phyloP scores from a whole-genome alignment of 2,797 vertebrate species.

The Caiman crocodilus region DNA sequence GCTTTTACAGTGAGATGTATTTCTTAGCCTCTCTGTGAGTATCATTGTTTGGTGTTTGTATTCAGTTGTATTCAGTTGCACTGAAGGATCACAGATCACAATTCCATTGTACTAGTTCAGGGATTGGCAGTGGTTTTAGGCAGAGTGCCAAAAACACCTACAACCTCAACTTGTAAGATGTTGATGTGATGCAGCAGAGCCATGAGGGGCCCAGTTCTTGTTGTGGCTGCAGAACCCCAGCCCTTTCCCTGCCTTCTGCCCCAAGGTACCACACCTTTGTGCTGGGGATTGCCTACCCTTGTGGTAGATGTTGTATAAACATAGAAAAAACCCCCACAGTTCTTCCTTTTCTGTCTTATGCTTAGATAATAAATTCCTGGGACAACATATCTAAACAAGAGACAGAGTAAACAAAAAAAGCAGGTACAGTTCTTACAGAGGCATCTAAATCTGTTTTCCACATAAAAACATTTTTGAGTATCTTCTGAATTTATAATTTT shows the following conservation, averaged over 20 bases:
- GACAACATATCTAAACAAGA: neutral
- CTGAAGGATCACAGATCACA: neutral
- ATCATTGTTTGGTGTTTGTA: neutral
- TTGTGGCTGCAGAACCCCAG: too few species aligned
- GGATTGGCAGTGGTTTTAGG: too few species aligned
- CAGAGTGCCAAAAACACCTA: too few species aligned
- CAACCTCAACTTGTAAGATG: too few species aligned
- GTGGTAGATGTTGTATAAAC: neutral
- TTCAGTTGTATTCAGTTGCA: neutral
- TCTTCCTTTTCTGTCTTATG: too few species aligned
- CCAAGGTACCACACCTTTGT: too few species aligned
- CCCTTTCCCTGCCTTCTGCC: too few species aligned
- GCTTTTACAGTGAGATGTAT: neutral
- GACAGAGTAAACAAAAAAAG: neutral
- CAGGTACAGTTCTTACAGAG: neutral
- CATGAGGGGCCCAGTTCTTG: too few species aligned
- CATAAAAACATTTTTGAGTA: neutral
- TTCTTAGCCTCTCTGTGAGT: neutral
- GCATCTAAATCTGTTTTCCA: constrained; percentile 1
- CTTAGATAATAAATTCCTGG: too few species aligned
- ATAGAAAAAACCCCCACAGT: too few species aligned
- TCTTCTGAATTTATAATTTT: constrained; percentile 9
- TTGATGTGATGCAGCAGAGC: too few species aligned
- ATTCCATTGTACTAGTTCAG: neutral
- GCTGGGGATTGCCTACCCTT: neutral